Percentiles rank a stretch among this genome's conserved stretches.
Evolutionary conservation across 1,140 invertebrate species (phyloP).

Genomic region (Formica selysi): DNA sequence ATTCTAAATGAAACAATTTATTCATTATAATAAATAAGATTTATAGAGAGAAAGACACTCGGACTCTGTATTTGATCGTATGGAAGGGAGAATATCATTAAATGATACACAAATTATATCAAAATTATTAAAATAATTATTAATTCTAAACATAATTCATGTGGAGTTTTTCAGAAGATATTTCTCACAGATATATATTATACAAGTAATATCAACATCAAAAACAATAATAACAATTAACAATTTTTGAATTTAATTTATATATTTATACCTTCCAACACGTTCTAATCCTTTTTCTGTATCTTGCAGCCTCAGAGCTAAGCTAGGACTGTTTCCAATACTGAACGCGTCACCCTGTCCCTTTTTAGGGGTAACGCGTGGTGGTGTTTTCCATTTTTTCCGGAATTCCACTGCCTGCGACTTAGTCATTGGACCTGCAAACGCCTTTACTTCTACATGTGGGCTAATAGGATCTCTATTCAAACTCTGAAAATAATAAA

Average conservation of each 20-base stretch:
- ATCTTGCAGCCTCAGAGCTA: conserved; percentile 90
- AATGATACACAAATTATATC: not conserved
- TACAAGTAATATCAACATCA: not conserved
- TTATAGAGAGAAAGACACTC: not conserved
- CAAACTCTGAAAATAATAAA: conserved; percentile 86
- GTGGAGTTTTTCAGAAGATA: not conserved
- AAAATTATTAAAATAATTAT: conserved; percentile 9
- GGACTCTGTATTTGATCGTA: not conserved
- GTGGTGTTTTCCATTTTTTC: conserved; percentile 93
- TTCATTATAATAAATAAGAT: conserved; percentile 25
- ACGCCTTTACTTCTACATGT: conserved; percentile 91
- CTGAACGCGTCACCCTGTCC: conserved; percentile 20
- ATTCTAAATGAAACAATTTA: not conserved
- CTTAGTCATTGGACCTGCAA: conserved; percentile 94
- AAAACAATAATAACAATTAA: not conserved
- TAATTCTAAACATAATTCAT: not conserved
- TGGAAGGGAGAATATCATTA: not conserved
- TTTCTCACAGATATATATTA: not conserved
- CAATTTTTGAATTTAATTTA: conserved; percentile 19
- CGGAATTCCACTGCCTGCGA: conserved; percentile 91
- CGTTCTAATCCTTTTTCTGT: conserved; percentile 94
- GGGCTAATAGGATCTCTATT: conserved; percentile 89
- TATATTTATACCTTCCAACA: conserved; percentile 89
- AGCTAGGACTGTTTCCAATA: conserved; percentile 77
- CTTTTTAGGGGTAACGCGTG: conserved; percentile 82